Conservation (phyloP, 23 tunicate species). For the Phallusia fumigata region DNA sequence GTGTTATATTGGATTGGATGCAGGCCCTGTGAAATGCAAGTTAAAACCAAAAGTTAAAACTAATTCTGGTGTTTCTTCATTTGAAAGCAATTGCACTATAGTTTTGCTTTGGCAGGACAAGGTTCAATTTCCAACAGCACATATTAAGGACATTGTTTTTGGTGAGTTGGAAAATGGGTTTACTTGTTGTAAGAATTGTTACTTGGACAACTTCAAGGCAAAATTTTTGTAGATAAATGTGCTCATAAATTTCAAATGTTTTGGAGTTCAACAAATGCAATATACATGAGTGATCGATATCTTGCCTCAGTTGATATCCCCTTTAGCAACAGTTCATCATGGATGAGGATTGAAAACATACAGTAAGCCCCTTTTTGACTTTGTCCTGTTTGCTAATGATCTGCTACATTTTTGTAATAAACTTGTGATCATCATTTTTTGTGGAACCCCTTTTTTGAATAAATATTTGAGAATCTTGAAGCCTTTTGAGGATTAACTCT, state of each 20-base stretch:
- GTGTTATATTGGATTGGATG: background rate
- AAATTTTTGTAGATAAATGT: background rate
- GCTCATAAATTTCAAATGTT: background rate
- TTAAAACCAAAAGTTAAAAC: background rate
- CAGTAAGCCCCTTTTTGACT: background rate
- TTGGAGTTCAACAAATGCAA: background rate
- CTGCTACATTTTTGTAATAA: too few relatives aligned
- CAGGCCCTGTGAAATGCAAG: background rate
- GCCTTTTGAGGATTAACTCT: too few relatives aligned
- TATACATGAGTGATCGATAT: conserved; percentile 1
- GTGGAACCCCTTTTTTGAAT: too few relatives aligned
- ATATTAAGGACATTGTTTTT: background rate
- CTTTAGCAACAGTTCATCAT: background rate
- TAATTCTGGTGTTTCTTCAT: background rate
- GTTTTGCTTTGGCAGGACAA: background rate
- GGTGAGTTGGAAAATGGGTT: background rate
- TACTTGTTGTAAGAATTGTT: too few relatives aligned
- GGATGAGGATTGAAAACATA: background rate
- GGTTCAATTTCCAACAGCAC: background rate
- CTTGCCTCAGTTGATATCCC: background rate
- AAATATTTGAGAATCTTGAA: too few relatives aligned
- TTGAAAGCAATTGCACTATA: conserved; percentile 1
- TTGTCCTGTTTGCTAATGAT: too few relatives aligned
- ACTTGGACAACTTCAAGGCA: background rate
- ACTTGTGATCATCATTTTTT: too few relatives aligned